Evolutionary conservation across 1,140 invertebrate genomes (phyloP).

Genomic region (Contarinia nasturtii): DNA sequence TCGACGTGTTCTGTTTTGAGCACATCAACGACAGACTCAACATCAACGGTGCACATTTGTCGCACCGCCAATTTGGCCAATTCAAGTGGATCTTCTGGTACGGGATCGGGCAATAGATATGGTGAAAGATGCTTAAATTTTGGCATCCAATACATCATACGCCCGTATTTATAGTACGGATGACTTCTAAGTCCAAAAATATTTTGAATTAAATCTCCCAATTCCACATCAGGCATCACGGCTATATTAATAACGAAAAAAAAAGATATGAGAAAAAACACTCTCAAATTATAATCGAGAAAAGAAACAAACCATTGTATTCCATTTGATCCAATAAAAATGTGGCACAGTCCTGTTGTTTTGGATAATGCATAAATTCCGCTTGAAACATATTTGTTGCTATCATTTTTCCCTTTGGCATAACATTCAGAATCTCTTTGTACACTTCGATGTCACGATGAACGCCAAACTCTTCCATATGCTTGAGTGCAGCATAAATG

Average conservation of each 20-base stretch:
- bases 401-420: constrained; percentile 83
- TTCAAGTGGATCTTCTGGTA: constrained; percentile 54
- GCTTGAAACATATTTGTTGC: constrained; percentile 62
- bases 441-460: constrained; percentile 82
- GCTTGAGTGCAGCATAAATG: constrained; percentile 68
- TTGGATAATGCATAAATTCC: constrained; percentile 81
- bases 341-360: constrained; percentile 82
- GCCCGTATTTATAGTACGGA: constrained; percentile 64
- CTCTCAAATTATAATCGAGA: constrained; percentile 4
- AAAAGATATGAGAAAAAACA: constrained; percentile 2
- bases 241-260: constrained; percentile 28
- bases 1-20: constrained; percentile 50
- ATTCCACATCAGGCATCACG: constrained; percentile 79
- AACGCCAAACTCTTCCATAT: constrained; percentile 81
- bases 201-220: constrained; percentile 60
- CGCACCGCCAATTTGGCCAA: constrained; percentile 71
- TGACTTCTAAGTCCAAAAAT: constrained; percentile 65
- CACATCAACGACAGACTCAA: constrained; percentile 44
- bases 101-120: constrained; percentile 58
- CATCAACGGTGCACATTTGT: constrained; percentile 75
- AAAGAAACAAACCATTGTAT: constrained; percentile 42
- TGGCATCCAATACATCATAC: constrained; percentile 97
- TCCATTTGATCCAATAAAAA: constrained; percentile 83
- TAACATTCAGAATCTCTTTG: constrained; percentile 72
- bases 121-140: constrained; percentile 87